These are phyloP conservation scores for Lycophotia porphyrea DNA, from an alignment of 2,888 invertebrate genomes.

Conservation along the genomic window DNA sequence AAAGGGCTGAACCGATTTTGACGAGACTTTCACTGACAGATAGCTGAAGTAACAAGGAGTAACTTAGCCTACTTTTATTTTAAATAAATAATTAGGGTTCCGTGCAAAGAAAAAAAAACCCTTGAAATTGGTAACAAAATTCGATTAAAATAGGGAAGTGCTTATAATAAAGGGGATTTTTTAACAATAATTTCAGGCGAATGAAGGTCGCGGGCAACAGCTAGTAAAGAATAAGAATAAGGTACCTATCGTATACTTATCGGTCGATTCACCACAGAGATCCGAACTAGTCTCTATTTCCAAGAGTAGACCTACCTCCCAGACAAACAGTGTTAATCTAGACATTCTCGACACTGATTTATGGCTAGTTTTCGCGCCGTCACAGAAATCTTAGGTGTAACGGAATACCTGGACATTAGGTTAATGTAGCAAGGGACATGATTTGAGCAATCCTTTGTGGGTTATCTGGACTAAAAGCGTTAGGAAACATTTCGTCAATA, in stretches of 20 bases:
- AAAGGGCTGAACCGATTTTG: no score
- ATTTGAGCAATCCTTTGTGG: conserved; percentile 22
- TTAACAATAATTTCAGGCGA: no score
- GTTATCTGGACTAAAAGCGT: conserved; percentile 9
- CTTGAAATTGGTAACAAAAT: no score
- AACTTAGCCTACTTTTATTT: no score
- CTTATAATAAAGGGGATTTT: no score
- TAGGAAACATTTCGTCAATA: not conserved
- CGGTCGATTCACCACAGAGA: not conserved
- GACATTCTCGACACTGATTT: conserved; percentile 21
- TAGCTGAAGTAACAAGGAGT: no score
- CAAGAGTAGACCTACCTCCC: not conserved
- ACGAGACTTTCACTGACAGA: no score
- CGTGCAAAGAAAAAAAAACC: no score
- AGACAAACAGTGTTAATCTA: conserved; percentile 6
- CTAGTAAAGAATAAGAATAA: no score
- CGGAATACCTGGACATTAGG: conserved; percentile 18
- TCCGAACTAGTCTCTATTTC: not conserved
- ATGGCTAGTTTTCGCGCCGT: conserved; percentile 15
- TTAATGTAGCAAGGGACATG: conserved; percentile 13
- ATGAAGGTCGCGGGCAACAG: no score
- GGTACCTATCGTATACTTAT: not conserved
- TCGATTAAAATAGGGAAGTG: no score
- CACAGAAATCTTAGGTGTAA: conserved; percentile 4
- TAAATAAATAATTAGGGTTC: no score